A percentile compares a stretch with the other conserved stretches of the same genome.
Conservation (phyloP, 37 sponge, comb jelly and placozoan species). For the Beroe ovata region DNA sequence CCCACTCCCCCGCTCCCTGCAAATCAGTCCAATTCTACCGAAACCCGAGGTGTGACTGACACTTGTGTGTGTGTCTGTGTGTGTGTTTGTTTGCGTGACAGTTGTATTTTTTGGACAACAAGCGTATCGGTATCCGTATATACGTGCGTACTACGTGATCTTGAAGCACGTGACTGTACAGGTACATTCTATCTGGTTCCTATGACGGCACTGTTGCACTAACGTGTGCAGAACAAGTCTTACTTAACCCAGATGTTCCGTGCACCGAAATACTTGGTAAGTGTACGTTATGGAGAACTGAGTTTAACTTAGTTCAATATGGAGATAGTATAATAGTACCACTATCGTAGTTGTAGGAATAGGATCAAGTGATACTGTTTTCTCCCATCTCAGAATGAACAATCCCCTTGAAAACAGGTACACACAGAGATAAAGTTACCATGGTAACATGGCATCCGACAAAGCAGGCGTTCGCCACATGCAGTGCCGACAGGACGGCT, state of each 20-base stretch:
- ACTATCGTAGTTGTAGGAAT: no score
- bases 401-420: no score
- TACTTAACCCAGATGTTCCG: constrained; percentile 11
- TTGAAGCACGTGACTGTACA: neutral
- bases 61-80: neutral
- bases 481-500: constrained; percentile 52
- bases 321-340: no score
- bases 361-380: no score
- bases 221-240: constrained; percentile 64
- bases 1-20: constrained; percentile 24
- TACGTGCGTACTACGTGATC: no score
- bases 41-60: constrained; percentile 21
- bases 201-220: constrained; percentile 61
- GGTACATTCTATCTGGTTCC: constrained; percentile 42
- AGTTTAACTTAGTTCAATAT: no score
- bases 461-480: constrained; percentile 62
- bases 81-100: no score
- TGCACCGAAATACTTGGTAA: constrained; percentile 38
- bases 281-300: no score
- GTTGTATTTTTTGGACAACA: neutral
- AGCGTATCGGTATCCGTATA: no score
- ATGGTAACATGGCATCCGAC: constrained; percentile 38
- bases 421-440: constrained; percentile 60
- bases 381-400: no score
- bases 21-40: constrained; percentile 44